These are phyloP conservation scores for Pseudopodoces humilis DNA, from an alignment of 2,113 vertebrate genomes.

Conservation along the genomic window DNA sequence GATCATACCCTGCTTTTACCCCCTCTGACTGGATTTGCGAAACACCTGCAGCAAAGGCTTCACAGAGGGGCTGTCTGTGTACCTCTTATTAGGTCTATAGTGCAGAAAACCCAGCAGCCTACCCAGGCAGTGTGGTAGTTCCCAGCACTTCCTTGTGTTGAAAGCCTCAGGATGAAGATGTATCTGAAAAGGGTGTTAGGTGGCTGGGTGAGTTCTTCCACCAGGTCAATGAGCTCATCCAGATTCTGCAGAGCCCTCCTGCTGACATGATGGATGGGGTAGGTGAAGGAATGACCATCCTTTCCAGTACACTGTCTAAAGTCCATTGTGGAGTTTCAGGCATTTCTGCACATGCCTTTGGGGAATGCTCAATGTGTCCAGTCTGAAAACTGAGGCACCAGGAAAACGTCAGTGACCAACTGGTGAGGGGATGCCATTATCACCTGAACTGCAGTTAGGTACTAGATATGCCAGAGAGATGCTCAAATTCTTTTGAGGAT, in stretches of 20 bases:
- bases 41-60: neutral
- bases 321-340: neutral
- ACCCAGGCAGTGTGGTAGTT: neutral
- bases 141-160: neutral
- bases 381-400: neutral
- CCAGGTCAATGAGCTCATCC: neutral
- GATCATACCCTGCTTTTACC: rapidly evolving
- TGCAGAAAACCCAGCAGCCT: neutral
- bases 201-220: neutral
- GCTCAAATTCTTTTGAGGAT: neutral
- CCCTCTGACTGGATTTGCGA: neutral
- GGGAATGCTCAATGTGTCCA: neutral
- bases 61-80: neutral
- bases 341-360: rapidly evolving
- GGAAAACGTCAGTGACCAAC: neutral
- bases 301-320: neutral
- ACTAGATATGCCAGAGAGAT: neutral
- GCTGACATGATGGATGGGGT: neutral
- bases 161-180: neutral
- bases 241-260: neutral
- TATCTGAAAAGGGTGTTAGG: neutral
- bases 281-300: neutral
- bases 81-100: neutral
- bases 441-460: neutral
- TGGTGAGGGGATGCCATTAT: neutral